Conservation (phyloP, 2,113 vertebrate genomes). For the Labeo catla region DNA sequence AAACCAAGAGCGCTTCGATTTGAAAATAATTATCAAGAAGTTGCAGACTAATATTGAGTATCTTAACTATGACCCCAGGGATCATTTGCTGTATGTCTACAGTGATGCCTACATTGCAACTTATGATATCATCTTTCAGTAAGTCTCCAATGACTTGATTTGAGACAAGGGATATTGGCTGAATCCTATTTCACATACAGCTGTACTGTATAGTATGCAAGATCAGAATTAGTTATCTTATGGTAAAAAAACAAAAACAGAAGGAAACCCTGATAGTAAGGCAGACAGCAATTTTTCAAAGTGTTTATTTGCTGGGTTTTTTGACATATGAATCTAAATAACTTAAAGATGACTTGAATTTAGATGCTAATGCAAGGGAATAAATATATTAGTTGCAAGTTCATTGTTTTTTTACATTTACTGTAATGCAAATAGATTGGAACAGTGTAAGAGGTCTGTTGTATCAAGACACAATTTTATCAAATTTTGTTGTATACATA, state of each 20-base stretch:
- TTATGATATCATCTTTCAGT: conserved; percentile 28
- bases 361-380: not conserved
- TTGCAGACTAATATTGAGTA: conserved; percentile 66
- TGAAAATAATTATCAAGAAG: conserved; percentile 70
- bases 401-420: not conserved
- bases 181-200: not conserved
- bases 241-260: no score
- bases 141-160: not conserved
- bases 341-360: not conserved
- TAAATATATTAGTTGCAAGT: not conserved
- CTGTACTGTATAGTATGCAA: not conserved
- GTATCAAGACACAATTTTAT: not conserved
- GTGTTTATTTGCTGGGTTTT: not conserved
- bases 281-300: not conserved
- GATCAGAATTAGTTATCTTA: not conserved
- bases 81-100: conserved; percentile 72
- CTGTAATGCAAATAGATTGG: not conserved
- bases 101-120: conserved; percentile 53
- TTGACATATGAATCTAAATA: not conserved
- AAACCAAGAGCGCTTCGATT: conserved; percentile 63
- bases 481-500: not conserved
- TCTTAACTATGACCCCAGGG: conserved; percentile 76
- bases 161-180: not conserved
- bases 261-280: not conserved
- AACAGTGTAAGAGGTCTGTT: not conserved